A percentile compares a stretch with the other conserved stretches of the same genome.
phyloP scores from a whole-genome alignment of 2,113 vertebrate genomes.

The western clawed frog (Xenopus tropicalis) region UCB_Xtro_10.0 CM004445.2:119212001-119212500 shows the following conservation, averaged over 20 bases:
- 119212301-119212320: neutral
- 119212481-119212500: conserved; percentile 32
- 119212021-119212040: neutral
- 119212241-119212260: neutral
- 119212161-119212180: neutral
- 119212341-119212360: conserved; percentile 7
- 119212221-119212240: neutral
- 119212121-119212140: neutral
- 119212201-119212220: neutral
- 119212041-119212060: neutral
- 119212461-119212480: conserved; percentile 33
- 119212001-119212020: neutral
- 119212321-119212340: conserved; percentile 17
- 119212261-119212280: neutral
- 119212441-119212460: conserved; percentile 19
- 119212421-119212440: conserved; percentile 1
- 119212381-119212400: conserved; percentile 4
- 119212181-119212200: neutral
- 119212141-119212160: neutral
- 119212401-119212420: conserved; percentile 25
- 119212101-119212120: neutral
- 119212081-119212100: neutral
- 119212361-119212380: conserved; percentile 1
- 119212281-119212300: conserved; percentile 2
- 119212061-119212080: neutral